Conservation (phyloP, 2,888 invertebrate genomes). For the Epicampocera succincta region DNA sequence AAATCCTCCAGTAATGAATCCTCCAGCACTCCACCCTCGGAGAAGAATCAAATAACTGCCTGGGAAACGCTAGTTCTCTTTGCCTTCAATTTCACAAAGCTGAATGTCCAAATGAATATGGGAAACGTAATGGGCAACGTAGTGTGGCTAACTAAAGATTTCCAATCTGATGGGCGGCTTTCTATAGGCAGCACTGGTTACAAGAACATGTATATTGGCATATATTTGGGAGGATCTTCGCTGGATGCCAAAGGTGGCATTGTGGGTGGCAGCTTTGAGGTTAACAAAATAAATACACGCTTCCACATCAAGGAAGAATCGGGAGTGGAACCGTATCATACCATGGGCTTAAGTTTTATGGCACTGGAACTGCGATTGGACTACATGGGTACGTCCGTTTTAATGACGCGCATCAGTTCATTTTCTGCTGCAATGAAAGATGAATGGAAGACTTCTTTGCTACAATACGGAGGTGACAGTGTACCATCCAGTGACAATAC, state of each 20-base stretch:
- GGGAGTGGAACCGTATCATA: conserved; percentile 94
- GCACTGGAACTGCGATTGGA: conserved; percentile 95
- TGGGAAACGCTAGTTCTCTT: conserved; percentile 98
- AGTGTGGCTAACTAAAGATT: conserved; percentile 95
- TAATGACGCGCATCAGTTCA: conserved; percentile 94
- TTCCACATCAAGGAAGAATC: conserved; percentile 95
- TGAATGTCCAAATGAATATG: conserved; percentile 99
- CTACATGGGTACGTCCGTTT: conserved; percentile 98
- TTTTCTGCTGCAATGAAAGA: conserved; percentile 91
- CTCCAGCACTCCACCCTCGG: conserved; percentile 84
- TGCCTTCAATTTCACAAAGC: conserved; percentile 96
- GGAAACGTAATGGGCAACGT: conserved; percentile 99
- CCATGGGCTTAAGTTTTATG: conserved; percentile 89
- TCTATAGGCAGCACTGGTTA: conserved; percentile 97
- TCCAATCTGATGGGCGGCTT: conserved; percentile 94
- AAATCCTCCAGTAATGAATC: conserved; percentile 84
- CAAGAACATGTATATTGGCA: conserved; percentile 94
- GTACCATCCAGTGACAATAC: conserved; percentile 71
- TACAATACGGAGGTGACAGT: conserved; percentile 69
- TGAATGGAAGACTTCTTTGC: conserved; percentile 88
- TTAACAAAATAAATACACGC: conserved; percentile 93
- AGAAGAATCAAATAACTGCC: conserved; percentile 87
- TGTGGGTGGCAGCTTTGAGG: conserved; percentile 96
- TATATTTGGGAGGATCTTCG: conserved; percentile 93
- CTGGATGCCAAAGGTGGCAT: conserved; percentile 98